Base-by-base conservation (phyloP, 2,888 invertebrate genomes). In the Nomada fucata region DNA sequence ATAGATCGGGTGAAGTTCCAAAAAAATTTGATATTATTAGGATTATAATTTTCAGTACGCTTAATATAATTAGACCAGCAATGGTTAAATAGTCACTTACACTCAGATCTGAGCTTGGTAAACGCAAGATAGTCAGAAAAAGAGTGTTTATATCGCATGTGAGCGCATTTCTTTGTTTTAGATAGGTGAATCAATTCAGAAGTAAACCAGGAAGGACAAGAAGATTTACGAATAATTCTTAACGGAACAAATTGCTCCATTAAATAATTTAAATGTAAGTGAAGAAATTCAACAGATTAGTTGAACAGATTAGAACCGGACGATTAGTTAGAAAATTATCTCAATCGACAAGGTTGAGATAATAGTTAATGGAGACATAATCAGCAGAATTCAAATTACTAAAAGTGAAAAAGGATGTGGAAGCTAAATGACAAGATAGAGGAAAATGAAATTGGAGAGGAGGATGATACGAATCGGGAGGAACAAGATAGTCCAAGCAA, bases 31-130 rank as follows among this genome's bases (percentile, higher is more conserved):
- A 61, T 59, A 42, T 61, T 71, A 15, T 44, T 9, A 11, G 26
- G 47, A 10, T 53, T 61, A 29, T 23, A 42, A 44, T 42, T n/a
- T 42, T 61, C 44, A 3, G 11, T 61, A 20, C n/a, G 36, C 11
- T n/a, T 61, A 42, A 61, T 10, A 20, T 42, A 61, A n/a, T 61
- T 20, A 3, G n/a, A 10, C 71, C 18, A 71, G 18, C 52, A 71
- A 15, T 71, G 10, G n/a, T 2, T 0, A 20, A 53, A 71, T 29
- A 15, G 7, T 61, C n/a, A 15, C 4, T 63, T 53, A 23, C 36
- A n/a, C n/a, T 64, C 63, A 23, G 15, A 53, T 26, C 26, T 55
- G 10, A 11, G 44, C 64, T 26, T 64, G 15, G 26, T 18, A 23
- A 71, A 59, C 1, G n/a, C 36, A 18, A 71, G 15, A 36, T 71